These are phyloP conservation scores for Phallusia fumigata DNA, from an alignment of 23 tunicate genomes.

Conservation along the genomic window DNA sequence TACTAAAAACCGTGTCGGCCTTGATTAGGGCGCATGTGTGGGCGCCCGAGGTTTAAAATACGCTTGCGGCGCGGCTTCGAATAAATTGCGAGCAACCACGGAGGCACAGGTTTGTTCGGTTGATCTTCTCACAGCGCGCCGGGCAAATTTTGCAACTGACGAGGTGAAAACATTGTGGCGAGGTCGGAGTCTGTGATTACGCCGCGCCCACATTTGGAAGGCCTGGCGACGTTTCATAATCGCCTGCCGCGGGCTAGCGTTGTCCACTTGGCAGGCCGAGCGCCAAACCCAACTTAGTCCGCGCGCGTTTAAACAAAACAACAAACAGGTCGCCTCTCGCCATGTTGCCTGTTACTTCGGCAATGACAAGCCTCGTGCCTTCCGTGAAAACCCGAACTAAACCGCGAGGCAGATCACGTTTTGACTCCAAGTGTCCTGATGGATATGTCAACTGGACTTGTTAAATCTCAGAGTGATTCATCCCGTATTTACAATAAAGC, in stretches of 20 bases:
- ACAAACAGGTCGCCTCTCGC: not conserved
- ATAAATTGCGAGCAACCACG: too few species aligned
- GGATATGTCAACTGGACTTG: not conserved
- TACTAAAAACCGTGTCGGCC: not conserved
- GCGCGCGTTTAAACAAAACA: constrained; percentile 1
- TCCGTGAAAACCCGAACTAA: not conserved
- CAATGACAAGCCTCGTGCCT: constrained; percentile 12
- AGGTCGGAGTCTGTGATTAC: not conserved
- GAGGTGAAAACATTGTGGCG: not conserved
- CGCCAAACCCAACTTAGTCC: constrained; percentile 14
- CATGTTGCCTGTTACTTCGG: not conserved
- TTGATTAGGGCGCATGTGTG: not conserved
- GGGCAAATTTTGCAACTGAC: not conserved
- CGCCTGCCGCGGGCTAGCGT: constrained; percentile 4
- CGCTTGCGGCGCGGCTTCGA: not conserved
- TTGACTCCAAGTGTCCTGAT: not conserved
- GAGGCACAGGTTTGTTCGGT: too few species aligned
- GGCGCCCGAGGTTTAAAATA: not conserved
- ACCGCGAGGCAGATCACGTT: constrained; percentile 9
- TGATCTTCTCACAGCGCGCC: not conserved
- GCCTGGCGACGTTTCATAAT: not conserved
- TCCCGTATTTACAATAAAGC: not conserved
- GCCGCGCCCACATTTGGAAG: constrained; percentile 13
- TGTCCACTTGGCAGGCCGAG: constrained; percentile 7
- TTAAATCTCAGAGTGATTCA: not conserved